Conservation (phyloP, 53 echinoderm and acorn worm species). For the Mesocentrotus franciscanus region DNA sequence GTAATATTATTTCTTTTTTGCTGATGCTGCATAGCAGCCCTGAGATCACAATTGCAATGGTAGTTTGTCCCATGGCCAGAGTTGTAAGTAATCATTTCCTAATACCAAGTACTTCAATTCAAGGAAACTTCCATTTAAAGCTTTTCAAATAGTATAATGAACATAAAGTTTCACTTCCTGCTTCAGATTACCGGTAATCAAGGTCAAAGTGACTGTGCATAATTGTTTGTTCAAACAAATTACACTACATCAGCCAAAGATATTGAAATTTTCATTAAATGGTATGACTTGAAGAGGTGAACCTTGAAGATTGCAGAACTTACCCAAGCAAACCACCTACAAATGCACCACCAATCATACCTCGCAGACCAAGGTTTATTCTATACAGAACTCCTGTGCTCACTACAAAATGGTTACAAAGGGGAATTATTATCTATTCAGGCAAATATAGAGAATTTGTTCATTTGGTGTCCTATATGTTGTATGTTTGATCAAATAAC, state of each 20-base stretch:
- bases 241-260: not conserved
- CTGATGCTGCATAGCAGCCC: too few species aligned
- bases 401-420: too few species aligned
- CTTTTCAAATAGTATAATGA: too few species aligned
- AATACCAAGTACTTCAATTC: too few species aligned
- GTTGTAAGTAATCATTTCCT: too few species aligned
- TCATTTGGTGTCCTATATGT: not conserved
- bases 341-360: slow-evolving; percentile 84
- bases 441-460: not conserved
- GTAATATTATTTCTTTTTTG: too few species aligned
- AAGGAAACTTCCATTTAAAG: too few species aligned
- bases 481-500: not conserved
- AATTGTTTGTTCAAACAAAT: not conserved
- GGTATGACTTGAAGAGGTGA: not conserved
- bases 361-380: slow-evolving; percentile 81
- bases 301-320: slow-evolving; percentile 31
- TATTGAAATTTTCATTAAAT: too few species aligned
- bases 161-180: not conserved
- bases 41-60: too few species aligned
- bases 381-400: slow-evolving; percentile 82
- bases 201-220: not conserved
- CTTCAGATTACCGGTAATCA: not conserved
- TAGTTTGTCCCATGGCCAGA: too few species aligned
- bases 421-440: too few species aligned
- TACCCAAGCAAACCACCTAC: slow-evolving; percentile 84